Percentiles rank a stretch among this genome's conserved stretches.
Conservation (phyloP, 2,888 invertebrate species). For the Brenthis hecate region DNA sequence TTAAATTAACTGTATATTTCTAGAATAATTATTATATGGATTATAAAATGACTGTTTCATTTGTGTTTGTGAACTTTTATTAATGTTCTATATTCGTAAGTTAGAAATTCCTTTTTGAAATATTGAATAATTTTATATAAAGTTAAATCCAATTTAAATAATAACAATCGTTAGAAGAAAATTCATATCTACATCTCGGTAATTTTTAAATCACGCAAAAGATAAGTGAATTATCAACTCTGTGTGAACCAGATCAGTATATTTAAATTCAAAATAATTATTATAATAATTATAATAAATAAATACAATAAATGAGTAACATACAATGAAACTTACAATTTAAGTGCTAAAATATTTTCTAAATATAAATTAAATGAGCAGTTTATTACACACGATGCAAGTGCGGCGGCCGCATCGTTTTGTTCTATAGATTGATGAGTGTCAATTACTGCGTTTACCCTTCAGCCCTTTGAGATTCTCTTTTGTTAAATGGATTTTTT, state of each 20-base stretch:
- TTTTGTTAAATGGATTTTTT: conserved; percentile 18
- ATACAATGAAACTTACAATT: background rate
- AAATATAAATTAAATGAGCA: no score
- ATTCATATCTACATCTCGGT: background rate
- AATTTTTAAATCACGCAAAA: background rate
- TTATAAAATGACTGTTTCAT: no score
- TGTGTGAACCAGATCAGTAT: background rate
- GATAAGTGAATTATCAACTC: background rate
- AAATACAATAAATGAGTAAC: background rate
- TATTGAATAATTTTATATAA: background rate
- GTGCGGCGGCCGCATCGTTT: conserved; percentile 28
- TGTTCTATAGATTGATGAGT: conserved; percentile 45
- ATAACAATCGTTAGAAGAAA: background rate
- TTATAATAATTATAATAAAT: background rate
- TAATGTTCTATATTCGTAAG: no score
- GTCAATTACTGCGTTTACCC: conserved; percentile 47
- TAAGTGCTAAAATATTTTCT: no score
- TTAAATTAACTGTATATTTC: background rate
- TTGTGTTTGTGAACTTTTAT: no score
- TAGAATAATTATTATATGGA: background rate
- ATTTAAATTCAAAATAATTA: background rate
- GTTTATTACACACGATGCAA: background rate
- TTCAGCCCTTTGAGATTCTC: conserved; percentile 45
- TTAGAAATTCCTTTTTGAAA: no score
- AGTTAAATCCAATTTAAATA: background rate